Evolutionary conservation across 2,888 invertebrate species (phyloP), one percentile per base, ranked within the genome.

Genomic region (Iselma pallidipennis): DNA sequence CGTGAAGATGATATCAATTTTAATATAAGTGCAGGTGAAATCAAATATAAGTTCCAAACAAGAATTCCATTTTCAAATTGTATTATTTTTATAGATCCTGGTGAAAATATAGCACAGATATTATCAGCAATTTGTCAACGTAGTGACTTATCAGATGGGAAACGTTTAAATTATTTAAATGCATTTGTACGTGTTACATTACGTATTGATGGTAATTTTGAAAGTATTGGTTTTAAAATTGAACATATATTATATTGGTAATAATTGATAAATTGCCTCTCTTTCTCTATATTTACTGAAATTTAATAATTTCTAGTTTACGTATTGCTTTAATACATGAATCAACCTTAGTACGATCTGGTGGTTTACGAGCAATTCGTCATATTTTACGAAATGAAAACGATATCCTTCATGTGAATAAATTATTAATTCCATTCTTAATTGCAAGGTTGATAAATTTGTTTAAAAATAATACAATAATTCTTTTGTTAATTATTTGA

Each of bases 261-360:
- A 42, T 48, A 19, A 31, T 10, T 71, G 83, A 82, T 83, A n/a
- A n/a, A n/a, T n/a, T n/a, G n/a, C 83, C 74, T 80, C 81, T 67
- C 57, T 56, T 55, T 56, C 25, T 33, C 12, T 10, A 33, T 12
- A 55, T 52, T 49, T 50, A 26, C 37, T 55, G 52, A 23, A 6
- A 33, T 50, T 19, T 31, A 12, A 14, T 55, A 29, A 57, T 25
- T 83, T 84, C 57, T 78, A 97, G 98, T 82, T 86, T 98, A 76
- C 89, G 95, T 71, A 86, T 93, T 63, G 89, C 92, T 59, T 85
- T 96, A 70, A 86, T 95, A 57, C 91, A 95, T 81, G 92, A 95
- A 71, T 91, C 93, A 66, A 92, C 94, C 73, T 93, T 95, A 80
- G 90, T 98, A 60, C 87, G 97, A 76, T 94, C 96, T 67, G 95